Evolutionary conservation across 2,113 vertebrate species (phyloP), one percentile per base, ranked within the genome.

Genomic region (Sinocyclocheilus rhinocerous): DNA sequence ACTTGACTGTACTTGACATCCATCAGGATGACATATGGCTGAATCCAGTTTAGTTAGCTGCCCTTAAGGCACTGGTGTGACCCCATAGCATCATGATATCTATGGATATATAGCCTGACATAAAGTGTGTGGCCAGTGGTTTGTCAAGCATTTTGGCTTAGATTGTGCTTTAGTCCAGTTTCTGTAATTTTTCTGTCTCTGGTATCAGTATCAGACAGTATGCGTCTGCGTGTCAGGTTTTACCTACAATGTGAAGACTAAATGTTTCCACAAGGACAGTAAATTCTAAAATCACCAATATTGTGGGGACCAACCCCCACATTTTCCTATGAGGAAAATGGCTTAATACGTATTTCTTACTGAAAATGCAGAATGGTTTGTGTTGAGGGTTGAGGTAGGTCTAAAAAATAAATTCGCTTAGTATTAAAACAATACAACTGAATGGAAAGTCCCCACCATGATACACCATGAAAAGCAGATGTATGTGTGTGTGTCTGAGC

Each of bases 1-100:
- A 73, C 36, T 89, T 91, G 88, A 90, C 87, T 39, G 89, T 89
- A n/a, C n/a, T n/a, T n/a, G n/a, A n/a, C n/a, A 89, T 90, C 91
- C 82, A 88, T 88, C 84, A 84, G 85, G 86, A 88, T 48, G 24
- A 85, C 45, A 75, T 81, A 70, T 73, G 42, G 20, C 84, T 65
- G 80, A 81, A 87, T 87, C 52, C 72, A 52, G 76, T 89, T 87
- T 72, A 15, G 83, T 57, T 13, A 57, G 85, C 86, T 52, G 84
- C 83, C 57, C 80, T 29, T 65, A 65, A 84, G 67, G 63, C 33
- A 88, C 24, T 36, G 88, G 85, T 42, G 15, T 67, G 50, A 72
- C 76, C n/a, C 24, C 70, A 63, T 20, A 13, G 48, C 63, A 48
- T 42, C 67, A 81, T 87, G 85, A 89, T 85, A 87, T 82, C 57